Percentiles rank a stretch among this genome's conserved stretches.
These are phyloP conservation scores for Orchesella flavescens DNA, from an alignment of 2,888 invertebrate species.

Conservation along the genomic window DNA sequence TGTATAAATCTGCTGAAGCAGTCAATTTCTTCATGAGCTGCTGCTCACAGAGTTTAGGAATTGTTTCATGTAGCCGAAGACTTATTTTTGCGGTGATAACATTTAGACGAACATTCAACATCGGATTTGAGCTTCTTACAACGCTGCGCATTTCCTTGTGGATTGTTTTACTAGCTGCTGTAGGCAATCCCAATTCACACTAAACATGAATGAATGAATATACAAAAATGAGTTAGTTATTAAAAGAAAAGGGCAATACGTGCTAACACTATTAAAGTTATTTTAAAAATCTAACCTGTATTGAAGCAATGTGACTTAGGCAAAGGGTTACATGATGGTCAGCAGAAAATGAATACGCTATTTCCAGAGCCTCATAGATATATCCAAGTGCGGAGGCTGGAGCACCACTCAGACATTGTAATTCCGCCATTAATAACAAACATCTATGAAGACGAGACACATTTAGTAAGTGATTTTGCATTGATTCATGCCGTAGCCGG, in stretches of 20 bases:
- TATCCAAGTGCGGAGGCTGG: slow-evolving; percentile 59
- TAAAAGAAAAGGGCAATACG: too few relatives aligned
- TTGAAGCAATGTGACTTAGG: slow-evolving; percentile 63
- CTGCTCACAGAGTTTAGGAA: slow-evolving; percentile 10
- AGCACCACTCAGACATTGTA: slow-evolving; percentile 63
- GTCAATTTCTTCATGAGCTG: slow-evolving; percentile 50
- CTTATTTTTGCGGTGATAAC: slow-evolving; percentile 58
- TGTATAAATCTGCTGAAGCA: slow-evolving; percentile 53
- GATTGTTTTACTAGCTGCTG: slow-evolving; percentile 61
- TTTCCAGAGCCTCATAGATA: slow-evolving; percentile 66
- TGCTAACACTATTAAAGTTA: too few relatives aligned
- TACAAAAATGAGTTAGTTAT: too few relatives aligned
- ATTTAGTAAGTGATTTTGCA: background rate
- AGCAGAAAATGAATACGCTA: slow-evolving; percentile 59
- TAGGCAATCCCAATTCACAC: slow-evolving; percentile 64
- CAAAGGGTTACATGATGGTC: slow-evolving; percentile 67
- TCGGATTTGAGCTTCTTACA: slow-evolving; percentile 62
- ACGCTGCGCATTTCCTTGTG: slow-evolving; percentile 63
- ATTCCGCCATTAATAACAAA: slow-evolving; percentile 66
- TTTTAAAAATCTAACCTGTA: slow-evolving; percentile 62
- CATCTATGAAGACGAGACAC: slow-evolving; percentile 55
- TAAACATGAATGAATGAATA: slow-evolving; percentile 12
- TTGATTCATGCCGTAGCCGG: background rate
- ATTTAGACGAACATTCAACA: slow-evolving; percentile 58
- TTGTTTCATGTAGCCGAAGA: slow-evolving; percentile 10